Conservation (phyloP, 2,113 vertebrate species). For the Podarcis cretensis region DNA sequence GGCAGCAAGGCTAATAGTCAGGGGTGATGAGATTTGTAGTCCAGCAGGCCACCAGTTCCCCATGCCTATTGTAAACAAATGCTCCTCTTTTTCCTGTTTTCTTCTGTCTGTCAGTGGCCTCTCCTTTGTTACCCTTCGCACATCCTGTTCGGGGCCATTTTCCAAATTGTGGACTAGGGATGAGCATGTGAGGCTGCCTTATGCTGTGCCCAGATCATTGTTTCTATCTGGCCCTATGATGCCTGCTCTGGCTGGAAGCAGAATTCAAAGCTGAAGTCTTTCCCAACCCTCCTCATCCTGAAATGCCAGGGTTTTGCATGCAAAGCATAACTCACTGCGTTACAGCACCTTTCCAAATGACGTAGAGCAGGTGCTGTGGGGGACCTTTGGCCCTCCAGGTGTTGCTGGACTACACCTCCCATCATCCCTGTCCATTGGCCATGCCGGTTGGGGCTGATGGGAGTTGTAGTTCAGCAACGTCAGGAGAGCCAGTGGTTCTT, state of each 20-base stretch:
- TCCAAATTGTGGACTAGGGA: background rate
- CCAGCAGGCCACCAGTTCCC: too few species aligned
- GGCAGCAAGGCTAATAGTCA: too few species aligned
- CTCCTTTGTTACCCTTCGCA: too few species aligned
- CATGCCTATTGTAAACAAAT: too few species aligned
- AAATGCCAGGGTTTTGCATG: background rate
- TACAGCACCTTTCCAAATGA: background rate
- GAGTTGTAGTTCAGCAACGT: background rate
- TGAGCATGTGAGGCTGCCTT: background rate
- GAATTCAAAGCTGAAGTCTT: background rate
- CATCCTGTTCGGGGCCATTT: too few species aligned
- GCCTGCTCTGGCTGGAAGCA: background rate
- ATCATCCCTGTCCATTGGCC: background rate
- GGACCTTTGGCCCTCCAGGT: background rate
- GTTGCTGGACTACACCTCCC: background rate
- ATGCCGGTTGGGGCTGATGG: background rate
- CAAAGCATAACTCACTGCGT: background rate
- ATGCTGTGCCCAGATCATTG: background rate
- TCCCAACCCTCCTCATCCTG: background rate
- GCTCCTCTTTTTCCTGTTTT: too few species aligned
- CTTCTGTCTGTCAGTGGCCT: too few species aligned
- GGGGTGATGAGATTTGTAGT: too few species aligned
- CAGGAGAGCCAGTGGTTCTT: background rate
- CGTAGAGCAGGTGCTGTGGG: background rate
- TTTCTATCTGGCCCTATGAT: background rate